Conservation (phyloP, 1,140 invertebrate genomes). For the Aphelenchoides besseyi region DNA sequence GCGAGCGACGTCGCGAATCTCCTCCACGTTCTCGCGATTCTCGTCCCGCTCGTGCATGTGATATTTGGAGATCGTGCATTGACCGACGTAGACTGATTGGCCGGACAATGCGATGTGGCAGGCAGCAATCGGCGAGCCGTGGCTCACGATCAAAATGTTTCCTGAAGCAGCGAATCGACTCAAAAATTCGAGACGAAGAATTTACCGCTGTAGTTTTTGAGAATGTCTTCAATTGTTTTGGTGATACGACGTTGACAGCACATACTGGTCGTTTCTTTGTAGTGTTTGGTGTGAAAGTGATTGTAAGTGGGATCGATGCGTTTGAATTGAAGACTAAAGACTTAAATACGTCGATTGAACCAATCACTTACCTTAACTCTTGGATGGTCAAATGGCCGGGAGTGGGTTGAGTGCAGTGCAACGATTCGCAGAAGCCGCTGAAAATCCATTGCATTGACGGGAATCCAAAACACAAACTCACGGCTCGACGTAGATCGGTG, state of each 20-base stretch:
- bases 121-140: slow-evolving; percentile 46
- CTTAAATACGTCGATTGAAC: slow-evolving; percentile 19
- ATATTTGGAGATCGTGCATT: slow-evolving; percentile 48
- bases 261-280: slow-evolving; percentile 33
- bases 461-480: too few species aligned
- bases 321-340: slow-evolving; percentile 27
- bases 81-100: slow-evolving; percentile 38
- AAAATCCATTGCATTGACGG: too few species aligned
- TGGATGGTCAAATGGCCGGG: slow-evolving; percentile 46
- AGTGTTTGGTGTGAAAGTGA: slow-evolving; percentile 40
- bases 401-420: slow-evolving; percentile 55
- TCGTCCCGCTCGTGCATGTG: slow-evolving; percentile 18
- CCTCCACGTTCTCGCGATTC: slow-evolving; percentile 33
- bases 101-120: slow-evolving; percentile 30
- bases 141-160: slow-evolving; percentile 45
- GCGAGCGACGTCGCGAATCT: slow-evolving; percentile 3
- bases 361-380: slow-evolving; percentile 45
- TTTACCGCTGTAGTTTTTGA: slow-evolving; percentile 40
- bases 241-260: slow-evolving; percentile 39
- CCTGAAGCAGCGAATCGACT: too few species aligned
- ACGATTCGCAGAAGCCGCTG: slow-evolving; percentile 50
- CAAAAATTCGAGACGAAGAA: too few species aligned
- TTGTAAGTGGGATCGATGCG: slow-evolving; percentile 36
- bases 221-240: slow-evolving; percentile 37
- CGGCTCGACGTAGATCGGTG: slow-evolving; percentile 47